phyloP scores from a whole-genome alignment of 2,113 vertebrate genomes.

The Epinephelus fuscoguttatus region DNA sequence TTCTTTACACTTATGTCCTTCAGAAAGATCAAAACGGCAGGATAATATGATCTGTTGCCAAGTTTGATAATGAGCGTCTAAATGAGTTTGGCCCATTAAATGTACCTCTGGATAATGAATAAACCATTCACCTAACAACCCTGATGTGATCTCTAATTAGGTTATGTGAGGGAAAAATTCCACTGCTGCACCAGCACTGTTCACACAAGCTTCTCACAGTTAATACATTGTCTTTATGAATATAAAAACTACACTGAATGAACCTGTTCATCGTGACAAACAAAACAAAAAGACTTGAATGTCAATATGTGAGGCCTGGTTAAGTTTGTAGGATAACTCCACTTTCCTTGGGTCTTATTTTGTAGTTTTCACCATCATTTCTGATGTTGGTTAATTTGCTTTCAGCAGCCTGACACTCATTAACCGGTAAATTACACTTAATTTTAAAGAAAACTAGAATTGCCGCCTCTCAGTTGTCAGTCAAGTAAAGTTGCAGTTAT shows the following conservation, averaged over 20 bases:
- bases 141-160: conserved; percentile 71
- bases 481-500: too few relatives aligned
- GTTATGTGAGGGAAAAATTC: conserved; percentile 56
- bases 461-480: too few relatives aligned
- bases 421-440: too few relatives aligned
- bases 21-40: conserved; percentile 70
- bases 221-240: background rate
- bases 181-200: background rate
- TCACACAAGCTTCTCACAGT: background rate
- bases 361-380: background rate
- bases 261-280: background rate
- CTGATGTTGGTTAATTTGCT: background rate
- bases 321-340: background rate
- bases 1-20: conserved; percentile 57
- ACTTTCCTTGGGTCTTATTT: background rate
- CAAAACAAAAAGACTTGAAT: background rate
- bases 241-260: background rate
- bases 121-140: conserved; percentile 71
- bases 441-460: too few relatives aligned
- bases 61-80: conserved; percentile 76
- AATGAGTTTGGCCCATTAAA: conserved; percentile 77
- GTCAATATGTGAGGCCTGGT: background rate
- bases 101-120: conserved; percentile 75
- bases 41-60: conserved; percentile 76
- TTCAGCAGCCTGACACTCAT: too few relatives aligned